Evolutionary conservation across 2,888 invertebrate species (phyloP).

Genomic region (Caenorhabditis becei): DNA sequence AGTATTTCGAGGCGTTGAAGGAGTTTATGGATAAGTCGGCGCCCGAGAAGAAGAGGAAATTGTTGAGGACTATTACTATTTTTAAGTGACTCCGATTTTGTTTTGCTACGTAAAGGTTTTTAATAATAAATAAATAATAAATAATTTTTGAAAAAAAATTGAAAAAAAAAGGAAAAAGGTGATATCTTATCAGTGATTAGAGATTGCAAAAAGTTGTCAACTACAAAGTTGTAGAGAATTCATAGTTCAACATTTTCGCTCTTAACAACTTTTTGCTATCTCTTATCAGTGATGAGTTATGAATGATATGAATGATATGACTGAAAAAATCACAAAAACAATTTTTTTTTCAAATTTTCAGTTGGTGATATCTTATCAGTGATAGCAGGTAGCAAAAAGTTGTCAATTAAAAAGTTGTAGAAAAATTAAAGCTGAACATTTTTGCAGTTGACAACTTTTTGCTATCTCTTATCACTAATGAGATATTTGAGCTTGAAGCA

Average conservation of each 20-base stretch:
- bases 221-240: neutral
- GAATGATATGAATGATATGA: no score
- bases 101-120: no score
- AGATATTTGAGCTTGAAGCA: neutral
- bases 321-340: no score
- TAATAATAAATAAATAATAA: no score
- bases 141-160: neutral
- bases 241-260: neutral
- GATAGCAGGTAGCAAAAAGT: neutral
- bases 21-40: slow-evolving; percentile 41
- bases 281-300: no score
- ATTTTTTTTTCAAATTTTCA: no score
- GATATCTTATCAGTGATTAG: no score
- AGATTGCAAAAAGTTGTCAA: no score
- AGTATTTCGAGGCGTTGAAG: slow-evolving; percentile 30
- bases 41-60: slow-evolving; percentile 20
- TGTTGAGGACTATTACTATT: slow-evolving; percentile 29
- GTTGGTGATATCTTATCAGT: no score
- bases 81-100: neutral
- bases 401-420: neutral
- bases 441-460: neutral
- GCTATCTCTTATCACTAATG: no score
- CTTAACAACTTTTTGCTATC: neutral
- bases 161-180: neutral
- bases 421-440: neutral